phyloP scores from a whole-genome alignment of 2,797 vertebrate species.

The Phyllotis vaccarum region DNA sequence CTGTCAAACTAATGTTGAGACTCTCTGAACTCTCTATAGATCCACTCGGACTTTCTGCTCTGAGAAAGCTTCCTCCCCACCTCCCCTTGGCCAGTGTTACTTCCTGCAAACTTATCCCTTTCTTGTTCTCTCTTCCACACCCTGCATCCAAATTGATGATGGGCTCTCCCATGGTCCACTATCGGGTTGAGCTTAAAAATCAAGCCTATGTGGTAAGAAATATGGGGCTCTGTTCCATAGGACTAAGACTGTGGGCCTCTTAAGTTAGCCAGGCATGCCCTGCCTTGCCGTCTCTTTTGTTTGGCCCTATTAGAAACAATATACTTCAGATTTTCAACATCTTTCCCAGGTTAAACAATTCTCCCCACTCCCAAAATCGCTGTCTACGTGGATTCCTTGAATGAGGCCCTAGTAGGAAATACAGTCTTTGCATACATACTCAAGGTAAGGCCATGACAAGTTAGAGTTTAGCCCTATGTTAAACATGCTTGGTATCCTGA shows the following conservation, averaged over 20 bases:
- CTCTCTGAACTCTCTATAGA: background rate
- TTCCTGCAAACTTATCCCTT: background rate
- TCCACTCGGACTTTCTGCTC: background rate
- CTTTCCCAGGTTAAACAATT: background rate
- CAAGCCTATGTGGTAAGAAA: background rate
- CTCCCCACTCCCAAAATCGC: background rate
- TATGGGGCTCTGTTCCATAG: background rate
- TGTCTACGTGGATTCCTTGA: background rate
- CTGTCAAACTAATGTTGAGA: background rate
- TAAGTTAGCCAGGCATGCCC: background rate
- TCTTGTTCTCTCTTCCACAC: background rate
- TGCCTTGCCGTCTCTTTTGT: background rate
- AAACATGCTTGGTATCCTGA: background rate
- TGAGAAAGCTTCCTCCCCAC: background rate
- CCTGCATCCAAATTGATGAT: background rate
- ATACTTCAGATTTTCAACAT: conserved; percentile 32
- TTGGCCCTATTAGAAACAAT: background rate
- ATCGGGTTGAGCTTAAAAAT: conserved; percentile 39
- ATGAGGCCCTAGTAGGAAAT: conserved; percentile 29
- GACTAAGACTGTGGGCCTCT: background rate
- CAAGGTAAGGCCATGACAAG: background rate
- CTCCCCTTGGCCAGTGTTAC: background rate
- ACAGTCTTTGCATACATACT: background rate
- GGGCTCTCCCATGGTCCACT: background rate
- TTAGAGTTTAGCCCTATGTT: background rate